phyloP scores from a whole-genome alignment of 2,113 vertebrate species.

The Sporophila hypoxantha region DNA sequence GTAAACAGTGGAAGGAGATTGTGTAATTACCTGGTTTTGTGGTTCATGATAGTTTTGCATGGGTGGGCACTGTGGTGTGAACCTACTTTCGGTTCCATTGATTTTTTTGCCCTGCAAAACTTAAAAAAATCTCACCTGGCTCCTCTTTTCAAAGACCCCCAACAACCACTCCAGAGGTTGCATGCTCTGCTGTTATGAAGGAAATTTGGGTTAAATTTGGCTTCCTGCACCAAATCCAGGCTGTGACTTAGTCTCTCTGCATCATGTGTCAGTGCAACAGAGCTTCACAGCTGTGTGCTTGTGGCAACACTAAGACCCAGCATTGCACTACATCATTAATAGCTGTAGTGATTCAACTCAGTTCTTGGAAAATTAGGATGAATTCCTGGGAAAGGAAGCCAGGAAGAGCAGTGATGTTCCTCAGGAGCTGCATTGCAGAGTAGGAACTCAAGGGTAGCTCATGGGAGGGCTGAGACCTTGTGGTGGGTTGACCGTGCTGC shows the following conservation, averaged over 20 bases:
- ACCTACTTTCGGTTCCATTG: conserved; percentile 4
- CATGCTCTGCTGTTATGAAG: background rate
- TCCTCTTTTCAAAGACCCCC: background rate
- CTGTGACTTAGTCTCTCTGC: background rate
- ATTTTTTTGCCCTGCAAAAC: background rate
- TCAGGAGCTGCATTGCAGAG: background rate
- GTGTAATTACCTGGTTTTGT: conserved; percentile 18
- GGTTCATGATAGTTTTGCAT: background rate
- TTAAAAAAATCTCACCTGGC: background rate
- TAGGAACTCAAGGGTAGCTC: background rate
- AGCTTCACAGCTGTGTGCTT: too few species aligned
- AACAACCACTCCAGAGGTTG: background rate
- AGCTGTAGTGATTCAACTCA: background rate
- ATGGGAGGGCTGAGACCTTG: background rate
- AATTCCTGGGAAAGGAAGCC: background rate
- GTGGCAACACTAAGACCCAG: background rate
- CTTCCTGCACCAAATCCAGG: background rate
- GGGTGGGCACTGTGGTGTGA: conserved; percentile 11
- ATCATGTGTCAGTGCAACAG: background rate
- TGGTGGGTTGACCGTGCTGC: background rate
- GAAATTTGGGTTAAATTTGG: accelerated
- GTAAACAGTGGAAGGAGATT: background rate
- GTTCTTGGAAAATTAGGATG: background rate
- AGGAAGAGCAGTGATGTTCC: background rate
- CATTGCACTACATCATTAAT: too few species aligned